Evolutionary conservation across 2,113 vertebrate genomes (phyloP), one percentile per base, ranked within the genome.

Genomic region (Lagopus muta): DNA sequence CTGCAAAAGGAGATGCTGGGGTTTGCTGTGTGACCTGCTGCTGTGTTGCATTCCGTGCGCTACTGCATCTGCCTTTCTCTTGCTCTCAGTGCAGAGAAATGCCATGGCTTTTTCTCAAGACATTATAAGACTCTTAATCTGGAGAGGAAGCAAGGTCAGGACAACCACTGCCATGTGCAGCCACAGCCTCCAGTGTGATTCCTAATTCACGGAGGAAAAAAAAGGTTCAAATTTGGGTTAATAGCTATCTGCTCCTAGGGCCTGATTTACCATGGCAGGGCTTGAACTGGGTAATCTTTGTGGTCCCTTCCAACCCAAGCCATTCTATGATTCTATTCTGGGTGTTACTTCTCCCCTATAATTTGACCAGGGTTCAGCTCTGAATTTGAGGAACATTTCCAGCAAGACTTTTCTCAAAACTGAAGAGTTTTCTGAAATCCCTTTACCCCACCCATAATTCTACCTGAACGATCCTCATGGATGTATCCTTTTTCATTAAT

Each of bases 101-200:
- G 20, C 30, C 0, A 0, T 0, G 1, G 11, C 1, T 18, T 40
- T n/a, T 62, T 73, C 36, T 73, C 36, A 12, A 62, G 45, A 60
- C 4, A 6, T 91, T 38, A 6, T 0, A 62, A 55, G 32, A 57
- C 5, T 25, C 14, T 64, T 16, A 36, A 45, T 67, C 1, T 3
- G 2, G 4, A 32, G 34, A 64, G 42, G 10, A 55, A 42, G 42
- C 2, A 58, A 18, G 4, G n/a, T 80, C 32, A 45, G 55, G 34
- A 34, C 7, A 88, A 13, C 15, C 42, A 34, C 22, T 11, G 30
- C 32, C n/a, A 5, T 28, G 11, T 54, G 45, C 16, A 62, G n/a
- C 30, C 57, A 48, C 28, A 36, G 65, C 28, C 8, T 13, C 4
- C 36, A 78, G 36, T 1, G 2, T 32, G 64, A 66, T 62, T 77